Conservation (phyloP, 2,888 invertebrate genomes). For the Parasteatoda lunata region DNA sequence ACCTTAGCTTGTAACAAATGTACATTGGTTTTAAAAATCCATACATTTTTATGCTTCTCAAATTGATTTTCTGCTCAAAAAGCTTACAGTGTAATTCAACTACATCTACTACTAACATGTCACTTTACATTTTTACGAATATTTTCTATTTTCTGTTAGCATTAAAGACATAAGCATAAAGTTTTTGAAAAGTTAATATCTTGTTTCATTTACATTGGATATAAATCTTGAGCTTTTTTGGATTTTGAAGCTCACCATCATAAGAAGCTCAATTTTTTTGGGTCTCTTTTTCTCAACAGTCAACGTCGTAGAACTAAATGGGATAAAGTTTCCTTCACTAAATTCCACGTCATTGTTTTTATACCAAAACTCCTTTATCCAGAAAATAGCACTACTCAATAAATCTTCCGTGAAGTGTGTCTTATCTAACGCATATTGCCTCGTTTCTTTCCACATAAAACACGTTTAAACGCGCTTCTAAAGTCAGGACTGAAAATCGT, state of each 20-base stretch:
- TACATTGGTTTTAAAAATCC: too few relatives aligned
- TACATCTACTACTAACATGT: too few relatives aligned
- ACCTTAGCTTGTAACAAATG: too few relatives aligned
- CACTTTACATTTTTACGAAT: too few relatives aligned
- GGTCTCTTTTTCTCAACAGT: background rate
- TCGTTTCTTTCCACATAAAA: constrained; percentile 41
- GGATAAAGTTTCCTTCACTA: background rate
- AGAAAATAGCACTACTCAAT: background rate
- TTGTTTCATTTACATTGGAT: background rate
- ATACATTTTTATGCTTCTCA: too few relatives aligned
- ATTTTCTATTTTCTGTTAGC: too few relatives aligned
- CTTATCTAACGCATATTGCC: constrained; percentile 21
- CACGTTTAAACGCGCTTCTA: constrained; percentile 86
- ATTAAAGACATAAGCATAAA: too few relatives aligned
- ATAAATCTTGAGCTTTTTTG: constrained; percentile 20
- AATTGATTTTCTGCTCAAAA: too few relatives aligned
- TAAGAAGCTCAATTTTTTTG: constrained; percentile 20
- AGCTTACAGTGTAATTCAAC: too few relatives aligned
- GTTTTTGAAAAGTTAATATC: background rate
- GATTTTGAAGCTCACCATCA: constrained; percentile 31
- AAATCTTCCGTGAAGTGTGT: background rate
- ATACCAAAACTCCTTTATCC: background rate
- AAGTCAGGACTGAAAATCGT: constrained; percentile 92
- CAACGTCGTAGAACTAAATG: background rate
- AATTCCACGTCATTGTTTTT: constrained; percentile 8